Evolutionary conservation across 2,888 invertebrate species (phyloP).

Genomic region (Parascotia fuliginaria): DNA sequence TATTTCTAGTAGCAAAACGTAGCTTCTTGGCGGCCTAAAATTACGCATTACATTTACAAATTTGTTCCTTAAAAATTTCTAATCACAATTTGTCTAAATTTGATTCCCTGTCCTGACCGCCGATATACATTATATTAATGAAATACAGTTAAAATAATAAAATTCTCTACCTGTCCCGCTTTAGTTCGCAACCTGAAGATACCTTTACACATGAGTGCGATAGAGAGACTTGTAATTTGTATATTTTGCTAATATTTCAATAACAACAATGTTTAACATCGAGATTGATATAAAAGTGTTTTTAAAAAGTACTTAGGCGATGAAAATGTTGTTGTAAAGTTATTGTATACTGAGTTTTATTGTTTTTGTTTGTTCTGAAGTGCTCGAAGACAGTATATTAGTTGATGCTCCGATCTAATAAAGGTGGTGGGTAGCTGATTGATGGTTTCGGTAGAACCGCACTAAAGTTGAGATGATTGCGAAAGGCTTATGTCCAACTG

Average conservation of each 20-base stretch:
- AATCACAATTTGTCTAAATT: constrained; percentile 3
- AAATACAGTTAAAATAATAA: constrained; percentile 3
- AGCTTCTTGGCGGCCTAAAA: neutral
- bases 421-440: no score
- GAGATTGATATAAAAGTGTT: constrained; percentile 20
- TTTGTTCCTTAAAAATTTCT: constrained; percentile 6
- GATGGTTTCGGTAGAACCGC: no score
- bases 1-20: neutral
- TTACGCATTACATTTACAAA: constrained; percentile 4
- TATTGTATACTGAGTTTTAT: no score
- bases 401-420: no score
- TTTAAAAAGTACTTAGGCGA: constrained; percentile 12
- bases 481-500: no score
- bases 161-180: neutral
- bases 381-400: no score
- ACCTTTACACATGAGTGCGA: constrained; percentile 15
- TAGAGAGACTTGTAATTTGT: constrained; percentile 37
- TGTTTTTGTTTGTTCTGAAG: no score
- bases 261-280: constrained; percentile 42
- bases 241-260: constrained; percentile 44
- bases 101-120: constrained; percentile 14
- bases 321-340: no score
- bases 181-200: constrained; percentile 28
- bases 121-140: neutral
- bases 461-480: no score